These are phyloP conservation scores for Scytalopus superciliaris DNA, from an alignment of 2,113 vertebrate genomes.

Conservation along the genomic window DNA sequence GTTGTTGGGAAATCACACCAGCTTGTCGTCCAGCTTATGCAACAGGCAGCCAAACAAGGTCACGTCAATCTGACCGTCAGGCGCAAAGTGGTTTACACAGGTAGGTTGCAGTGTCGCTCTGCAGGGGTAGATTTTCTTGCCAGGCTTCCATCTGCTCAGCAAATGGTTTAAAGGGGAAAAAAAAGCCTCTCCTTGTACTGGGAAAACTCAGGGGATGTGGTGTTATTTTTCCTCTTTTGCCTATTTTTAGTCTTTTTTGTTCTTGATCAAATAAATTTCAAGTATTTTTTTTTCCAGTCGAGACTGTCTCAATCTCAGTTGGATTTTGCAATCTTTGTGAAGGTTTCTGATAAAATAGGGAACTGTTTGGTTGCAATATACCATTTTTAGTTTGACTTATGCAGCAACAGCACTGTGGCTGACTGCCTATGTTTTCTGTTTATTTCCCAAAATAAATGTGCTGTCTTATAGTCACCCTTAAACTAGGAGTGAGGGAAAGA, in stretches of 20 bases:
- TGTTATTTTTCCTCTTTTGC: not conserved
- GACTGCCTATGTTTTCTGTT: not conserved
- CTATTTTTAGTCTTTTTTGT: not conserved
- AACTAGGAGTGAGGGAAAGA: not conserved
- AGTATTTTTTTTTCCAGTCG: not conserved
- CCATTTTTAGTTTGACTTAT: not conserved
- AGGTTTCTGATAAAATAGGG: not conserved
- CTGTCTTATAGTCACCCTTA: not conserved
- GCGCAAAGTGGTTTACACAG: conserved; percentile 90
- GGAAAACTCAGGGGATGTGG: not conserved
- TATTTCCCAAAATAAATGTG: not conserved
- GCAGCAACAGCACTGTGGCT: not conserved
- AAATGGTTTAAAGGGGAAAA: not conserved
- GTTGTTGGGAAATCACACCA: conserved; percentile 98
- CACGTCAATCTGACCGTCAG: conserved; percentile 97
- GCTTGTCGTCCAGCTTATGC: conserved; percentile 98
- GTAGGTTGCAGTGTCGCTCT: conserved; percentile 69
- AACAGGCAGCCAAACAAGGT: conserved; percentile 98
- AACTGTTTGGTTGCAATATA: accelerated
- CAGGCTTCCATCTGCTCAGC: conserved; percentile 23
- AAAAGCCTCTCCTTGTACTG: not conserved
- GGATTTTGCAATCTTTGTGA: not conserved
- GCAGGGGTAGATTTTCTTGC: not conserved
- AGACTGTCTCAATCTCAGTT: not conserved
- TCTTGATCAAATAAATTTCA: not conserved